These are phyloP conservation scores for Chlorodrepanis virens DNA, from an alignment of 2,113 vertebrate genomes.

Conservation along the genomic window DNA sequence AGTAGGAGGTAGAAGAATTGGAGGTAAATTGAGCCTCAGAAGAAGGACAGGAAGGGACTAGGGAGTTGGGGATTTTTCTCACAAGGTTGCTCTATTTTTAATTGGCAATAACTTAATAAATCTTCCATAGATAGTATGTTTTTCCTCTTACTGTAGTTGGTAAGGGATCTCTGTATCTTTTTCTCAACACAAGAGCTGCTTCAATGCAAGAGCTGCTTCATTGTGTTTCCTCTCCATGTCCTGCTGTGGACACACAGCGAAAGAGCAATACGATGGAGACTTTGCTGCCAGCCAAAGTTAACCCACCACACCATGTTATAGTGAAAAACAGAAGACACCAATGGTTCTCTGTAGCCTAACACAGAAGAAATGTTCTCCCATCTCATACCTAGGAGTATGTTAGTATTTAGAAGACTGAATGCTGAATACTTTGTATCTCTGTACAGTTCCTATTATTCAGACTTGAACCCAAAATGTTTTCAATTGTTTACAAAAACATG, in stretches of 20 bases:
- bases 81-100: background rate
- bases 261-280: background rate
- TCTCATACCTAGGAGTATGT: background rate
- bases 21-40: background rate
- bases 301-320: background rate
- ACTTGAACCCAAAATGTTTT: background rate
- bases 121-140: background rate
- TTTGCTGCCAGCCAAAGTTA: background rate
- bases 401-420: background rate
- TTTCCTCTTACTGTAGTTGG: background rate
- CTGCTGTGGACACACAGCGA: background rate
- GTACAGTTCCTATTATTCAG: background rate
- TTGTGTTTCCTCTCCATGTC: accelerated
- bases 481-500: background rate
- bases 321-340: background rate
- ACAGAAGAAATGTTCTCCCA: background rate
- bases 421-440: background rate
- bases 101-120: background rate
- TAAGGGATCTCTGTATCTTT: background rate
- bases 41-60: accelerated
- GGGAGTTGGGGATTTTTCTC: background rate
- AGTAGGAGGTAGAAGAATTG: background rate
- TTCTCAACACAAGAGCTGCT: background rate
- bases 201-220: background rate
- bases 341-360: background rate